Base-by-base conservation (phyloP, 2,113 vertebrate species). In the Bungarus multicinctus region DNA sequence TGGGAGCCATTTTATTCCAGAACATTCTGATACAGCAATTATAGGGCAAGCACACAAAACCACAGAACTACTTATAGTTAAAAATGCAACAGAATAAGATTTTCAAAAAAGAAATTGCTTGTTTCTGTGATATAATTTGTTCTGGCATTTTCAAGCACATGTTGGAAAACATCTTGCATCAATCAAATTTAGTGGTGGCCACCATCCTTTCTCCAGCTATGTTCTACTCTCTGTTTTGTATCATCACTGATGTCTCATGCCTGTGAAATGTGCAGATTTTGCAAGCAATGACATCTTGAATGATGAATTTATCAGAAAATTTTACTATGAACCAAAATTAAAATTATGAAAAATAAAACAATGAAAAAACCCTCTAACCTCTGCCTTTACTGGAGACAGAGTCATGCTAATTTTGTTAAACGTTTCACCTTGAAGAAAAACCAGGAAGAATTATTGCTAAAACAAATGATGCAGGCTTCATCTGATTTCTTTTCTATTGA, bases 1-100 rank as follows among this genome's bases (percentile, higher is more conserved):
- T 96, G 30, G 57, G 57, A 39, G 47, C 92, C 7, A 0, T 97
- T 97, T 97, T 18, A 0, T 97, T 97, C 98, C 97, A 93, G 97
- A 97, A 97, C 64, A 92, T 97, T 97, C 97, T 94, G 64, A 60
- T 11, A 9, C 93, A 94, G 94, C 85, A 94, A 27, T 89, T 90
- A 39, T 92, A 60, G 88, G 90, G 94, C 43, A 92, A 93, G 55
- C 64, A 85, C 1, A 18, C 45, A 89, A 87, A 94, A 91, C 20
- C 43, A 88, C 39, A 20, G 39, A 6, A 39, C 53, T 34, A 45
- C 45, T 4, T 25, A 91, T 47, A 11, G 9, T 53, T 89, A 64
- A 11, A 89, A 87, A 22, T 93, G n/a, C 2, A 2, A 87, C 89
- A 91, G 57, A 52, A 90, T 55, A 86, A 10, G 9, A 1, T 90